Conservation (phyloP, 1,140 invertebrate genomes). For the Drosophila auraria region DNA sequence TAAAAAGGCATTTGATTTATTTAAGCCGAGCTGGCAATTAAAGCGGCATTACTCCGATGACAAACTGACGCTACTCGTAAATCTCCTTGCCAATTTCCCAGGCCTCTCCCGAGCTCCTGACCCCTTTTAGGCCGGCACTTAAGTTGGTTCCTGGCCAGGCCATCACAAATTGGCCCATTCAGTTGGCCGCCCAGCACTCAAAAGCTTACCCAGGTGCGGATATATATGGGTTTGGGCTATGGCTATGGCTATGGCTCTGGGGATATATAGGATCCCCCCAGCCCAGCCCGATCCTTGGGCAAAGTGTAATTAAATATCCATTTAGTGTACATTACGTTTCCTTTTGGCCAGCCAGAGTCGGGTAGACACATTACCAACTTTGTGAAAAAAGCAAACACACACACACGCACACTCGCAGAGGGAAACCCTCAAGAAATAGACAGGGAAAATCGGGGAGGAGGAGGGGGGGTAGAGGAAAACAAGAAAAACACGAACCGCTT, state of each 20-base stretch:
- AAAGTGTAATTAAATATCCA: constrained; percentile 83
- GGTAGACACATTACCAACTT: constrained; percentile 73
- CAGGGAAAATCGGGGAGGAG: neutral
- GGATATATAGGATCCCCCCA: constrained; percentile 11
- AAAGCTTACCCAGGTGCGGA: constrained; percentile 40
- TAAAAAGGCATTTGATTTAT: neutral
- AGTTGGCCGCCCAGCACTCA: constrained; percentile 34
- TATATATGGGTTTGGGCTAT: constrained; percentile 3
- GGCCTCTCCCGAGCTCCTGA: too few relatives aligned
- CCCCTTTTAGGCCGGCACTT: constrained; percentile 16
- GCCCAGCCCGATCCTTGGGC: constrained; percentile 22
- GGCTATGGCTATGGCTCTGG: neutral
- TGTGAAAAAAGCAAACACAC: constrained; percentile 14
- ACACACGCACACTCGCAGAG: neutral
- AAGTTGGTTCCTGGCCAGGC: constrained; percentile 10
- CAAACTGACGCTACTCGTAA: constrained; percentile 25
- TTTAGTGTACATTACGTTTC: constrained; percentile 81
- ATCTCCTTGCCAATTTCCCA: constrained; percentile 22
- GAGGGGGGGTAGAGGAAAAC: neutral
- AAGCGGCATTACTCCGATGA: constrained; percentile 19
- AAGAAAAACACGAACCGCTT: constrained; percentile 46
- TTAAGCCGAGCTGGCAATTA: constrained; percentile 2
- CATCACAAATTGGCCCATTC: constrained; percentile 43
- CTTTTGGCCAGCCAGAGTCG: constrained; percentile 64
- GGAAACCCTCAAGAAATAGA: constrained; percentile 60